Evolutionary conservation across 2,888 invertebrate genomes (phyloP).

Genomic region (Acrobeloides nanus): DNA sequence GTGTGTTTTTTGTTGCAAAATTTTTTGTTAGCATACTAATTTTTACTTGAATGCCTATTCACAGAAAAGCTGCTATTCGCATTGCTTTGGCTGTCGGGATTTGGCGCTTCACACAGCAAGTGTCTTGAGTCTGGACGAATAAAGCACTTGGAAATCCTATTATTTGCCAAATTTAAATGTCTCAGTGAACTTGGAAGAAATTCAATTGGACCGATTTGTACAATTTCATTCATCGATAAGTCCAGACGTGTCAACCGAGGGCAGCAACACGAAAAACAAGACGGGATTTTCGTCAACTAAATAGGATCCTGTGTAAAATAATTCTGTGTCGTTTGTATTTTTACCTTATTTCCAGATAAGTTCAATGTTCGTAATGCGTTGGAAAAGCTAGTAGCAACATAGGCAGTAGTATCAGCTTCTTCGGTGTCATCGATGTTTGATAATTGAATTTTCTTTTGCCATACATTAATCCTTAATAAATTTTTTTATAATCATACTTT

Average conservation of each 20-base stretch:
- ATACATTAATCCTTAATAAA: constrained; percentile 72
- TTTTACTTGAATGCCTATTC: constrained; percentile 20
- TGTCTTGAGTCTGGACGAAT: constrained; percentile 12
- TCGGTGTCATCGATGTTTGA: constrained; percentile 33
- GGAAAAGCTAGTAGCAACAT: constrained; percentile 8
- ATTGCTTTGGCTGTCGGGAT: not conserved
- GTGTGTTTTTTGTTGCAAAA: too few relatives aligned
- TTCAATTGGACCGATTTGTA: constrained; percentile 73
- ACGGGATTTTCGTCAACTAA: too few relatives aligned
- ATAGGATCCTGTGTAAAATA: not conserved
- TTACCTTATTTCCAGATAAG: constrained; percentile 76
- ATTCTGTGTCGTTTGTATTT: constrained; percentile 57
- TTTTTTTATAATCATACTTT: too few relatives aligned
- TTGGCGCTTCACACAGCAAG: constrained; percentile 17
- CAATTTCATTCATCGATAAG: constrained; percentile 72
- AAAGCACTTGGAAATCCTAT: constrained; percentile 64
- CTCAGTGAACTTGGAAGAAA: constrained; percentile 80
- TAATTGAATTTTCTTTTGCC: constrained; percentile 41
- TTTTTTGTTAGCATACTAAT: too few relatives aligned
- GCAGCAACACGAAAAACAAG: constrained; percentile 79
- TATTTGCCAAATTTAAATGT: constrained; percentile 84
- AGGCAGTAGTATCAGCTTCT: constrained; percentile 29
- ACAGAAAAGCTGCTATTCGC: constrained; percentile 13
- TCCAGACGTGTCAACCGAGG: constrained; percentile 77
- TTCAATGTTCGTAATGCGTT: constrained; percentile 67